Evolutionary conservation across 2,888 invertebrate genomes (phyloP).

Genomic region (Agonopterix subpropinquella): DNA sequence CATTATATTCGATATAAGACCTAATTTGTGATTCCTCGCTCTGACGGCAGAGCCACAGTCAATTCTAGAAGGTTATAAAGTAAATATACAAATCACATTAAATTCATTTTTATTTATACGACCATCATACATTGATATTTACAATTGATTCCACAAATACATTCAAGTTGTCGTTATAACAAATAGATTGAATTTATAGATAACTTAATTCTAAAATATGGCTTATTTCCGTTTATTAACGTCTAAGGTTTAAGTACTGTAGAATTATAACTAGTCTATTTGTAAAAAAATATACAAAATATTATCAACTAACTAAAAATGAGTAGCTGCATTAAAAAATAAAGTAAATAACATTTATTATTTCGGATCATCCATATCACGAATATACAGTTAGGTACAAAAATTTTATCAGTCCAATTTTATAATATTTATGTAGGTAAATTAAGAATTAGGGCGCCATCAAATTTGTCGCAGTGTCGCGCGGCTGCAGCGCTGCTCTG

Average conservation of each 20-base stretch:
- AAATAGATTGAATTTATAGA: constrained; percentile 1
- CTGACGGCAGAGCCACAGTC: no score
- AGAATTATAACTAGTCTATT: constrained; percentile 1
- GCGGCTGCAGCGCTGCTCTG: no score
- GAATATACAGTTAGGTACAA: no score
- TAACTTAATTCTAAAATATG: constrained; percentile 11
- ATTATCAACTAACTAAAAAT: constrained; percentile 7
- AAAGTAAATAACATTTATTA: background rate
- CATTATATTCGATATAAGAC: no score
- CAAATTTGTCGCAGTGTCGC: no score
- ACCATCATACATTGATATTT: constrained; percentile 5
- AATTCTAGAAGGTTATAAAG: background rate
- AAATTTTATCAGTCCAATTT: no score
- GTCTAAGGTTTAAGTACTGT: constrained; percentile 7
- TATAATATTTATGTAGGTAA: no score
- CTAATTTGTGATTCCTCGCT: no score
- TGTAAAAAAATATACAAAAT: constrained; percentile 11
- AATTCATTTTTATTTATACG: constrained; percentile 8
- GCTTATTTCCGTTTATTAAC: constrained; percentile 6
- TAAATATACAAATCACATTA: constrained; percentile 3
- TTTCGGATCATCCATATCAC: no score
- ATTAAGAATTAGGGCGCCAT: no score
- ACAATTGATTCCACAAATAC: constrained; percentile 4
- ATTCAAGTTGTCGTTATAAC: background rate
- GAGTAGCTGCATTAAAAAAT: constrained; percentile 4